Conservation (phyloP, 2,797 vertebrate genomes). For the Tadarida brasiliensis region DNA sequence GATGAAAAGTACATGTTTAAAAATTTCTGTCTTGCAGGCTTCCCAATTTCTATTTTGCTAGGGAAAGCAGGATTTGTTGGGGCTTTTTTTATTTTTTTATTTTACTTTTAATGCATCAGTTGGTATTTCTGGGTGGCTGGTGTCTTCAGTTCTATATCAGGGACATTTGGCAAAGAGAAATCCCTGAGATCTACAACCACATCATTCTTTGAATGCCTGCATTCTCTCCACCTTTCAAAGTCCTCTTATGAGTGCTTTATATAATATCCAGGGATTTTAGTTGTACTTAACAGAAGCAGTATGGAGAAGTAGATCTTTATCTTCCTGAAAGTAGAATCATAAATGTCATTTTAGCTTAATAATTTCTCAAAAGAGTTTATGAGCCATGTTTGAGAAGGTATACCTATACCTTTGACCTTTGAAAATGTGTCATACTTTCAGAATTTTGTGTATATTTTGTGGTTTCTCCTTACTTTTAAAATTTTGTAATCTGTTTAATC, state of each 20-base stretch:
- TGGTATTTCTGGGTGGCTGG: not conserved
- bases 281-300: not conserved
- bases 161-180: not conserved
- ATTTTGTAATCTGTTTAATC: not conserved
- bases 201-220: not conserved
- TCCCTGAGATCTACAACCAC: not conserved
- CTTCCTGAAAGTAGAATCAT: not conserved
- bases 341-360: not conserved
- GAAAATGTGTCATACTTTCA: not conserved
- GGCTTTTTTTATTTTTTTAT: not conserved
- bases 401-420: not conserved
- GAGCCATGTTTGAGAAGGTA: not conserved
- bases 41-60: not conserved
- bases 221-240: not conserved
- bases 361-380: not conserved
- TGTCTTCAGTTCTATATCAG: not conserved
- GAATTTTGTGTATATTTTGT: not conserved
- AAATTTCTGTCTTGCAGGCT: not conserved
- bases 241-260: not conserved
- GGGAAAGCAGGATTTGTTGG: not conserved
- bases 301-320: not conserved
- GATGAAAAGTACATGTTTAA: not conserved
- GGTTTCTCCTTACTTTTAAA: not conserved
- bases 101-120: not conserved
- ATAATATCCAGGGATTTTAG: not conserved